phyloP scores from a whole-genome alignment of 2,888 invertebrate species.

The Eristalis pertinax region DNA sequence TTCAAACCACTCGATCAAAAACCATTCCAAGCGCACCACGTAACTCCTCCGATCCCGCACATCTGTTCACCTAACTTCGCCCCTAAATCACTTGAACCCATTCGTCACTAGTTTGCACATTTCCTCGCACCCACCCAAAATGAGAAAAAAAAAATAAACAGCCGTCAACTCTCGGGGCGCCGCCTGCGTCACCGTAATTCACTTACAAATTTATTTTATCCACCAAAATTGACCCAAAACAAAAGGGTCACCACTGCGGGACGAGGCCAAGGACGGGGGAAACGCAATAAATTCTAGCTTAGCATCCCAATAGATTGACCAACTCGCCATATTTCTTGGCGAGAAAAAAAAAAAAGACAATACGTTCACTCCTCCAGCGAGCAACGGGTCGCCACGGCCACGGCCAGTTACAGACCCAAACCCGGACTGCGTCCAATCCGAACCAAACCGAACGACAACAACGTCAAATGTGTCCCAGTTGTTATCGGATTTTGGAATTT shows the following conservation, averaged over 20 bases:
- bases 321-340: slow-evolving; percentile 60
- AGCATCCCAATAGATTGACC: slow-evolving; percentile 64
- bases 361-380: not conserved
- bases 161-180: not conserved
- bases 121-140: not conserved
- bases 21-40: no score
- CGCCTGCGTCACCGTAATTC: slow-evolving; percentile 49
- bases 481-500: slow-evolving; percentile 71
- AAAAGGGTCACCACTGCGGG: slow-evolving; percentile 36
- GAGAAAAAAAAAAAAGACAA: not conserved
- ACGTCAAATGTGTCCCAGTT: slow-evolving; percentile 71
- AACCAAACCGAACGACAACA: slow-evolving; percentile 63
- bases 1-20: no score
- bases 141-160: not conserved
- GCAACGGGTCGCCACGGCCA: not conserved
- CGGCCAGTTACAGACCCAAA: not conserved
- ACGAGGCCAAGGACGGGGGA: not conserved
- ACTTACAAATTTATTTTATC: slow-evolving; percentile 68
- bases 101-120: not conserved
- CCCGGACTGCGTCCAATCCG: not conserved
- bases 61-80: not conserved
- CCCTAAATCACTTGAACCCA: not conserved
- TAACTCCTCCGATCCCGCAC: not conserved
- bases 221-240: slow-evolving; percentile 66
- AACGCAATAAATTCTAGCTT: slow-evolving; percentile 50